These are phyloP conservation scores for Drosophila algonquin DNA, from an alignment of 2,888 invertebrate species.

Conservation along the genomic window DNA sequence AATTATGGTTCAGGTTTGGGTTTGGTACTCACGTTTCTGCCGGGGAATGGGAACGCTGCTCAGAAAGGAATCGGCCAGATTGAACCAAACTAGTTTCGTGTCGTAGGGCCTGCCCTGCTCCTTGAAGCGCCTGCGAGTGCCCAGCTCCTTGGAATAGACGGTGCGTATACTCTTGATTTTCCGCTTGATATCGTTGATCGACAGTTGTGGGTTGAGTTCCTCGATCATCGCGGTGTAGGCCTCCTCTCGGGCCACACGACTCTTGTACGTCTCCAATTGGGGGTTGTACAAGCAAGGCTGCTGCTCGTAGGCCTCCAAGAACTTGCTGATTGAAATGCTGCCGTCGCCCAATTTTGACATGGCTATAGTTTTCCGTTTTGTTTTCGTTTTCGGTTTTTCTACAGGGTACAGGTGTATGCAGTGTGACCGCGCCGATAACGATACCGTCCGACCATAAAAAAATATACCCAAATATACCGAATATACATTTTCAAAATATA, in stretches of 20 bases:
- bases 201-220: slow-evolving; percentile 74
- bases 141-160: slow-evolving; percentile 81
- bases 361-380: slow-evolving; percentile 1
- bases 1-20: neutral
- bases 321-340: slow-evolving; percentile 76
- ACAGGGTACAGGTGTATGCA: no score
- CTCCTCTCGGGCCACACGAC: slow-evolving; percentile 72
- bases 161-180: slow-evolving; percentile 83
- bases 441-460: no score
- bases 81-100: slow-evolving; percentile 81
- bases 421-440: no score
- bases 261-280: slow-evolving; percentile 76
- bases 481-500: no score
- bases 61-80: slow-evolving; percentile 75
- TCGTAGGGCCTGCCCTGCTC: slow-evolving; percentile 65
- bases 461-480: no score
- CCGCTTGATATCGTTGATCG: slow-evolving; percentile 78
- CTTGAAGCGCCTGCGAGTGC: slow-evolving; percentile 71
- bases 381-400: neutral
- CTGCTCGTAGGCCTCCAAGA: slow-evolving; percentile 77
- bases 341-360: slow-evolving; percentile 77
- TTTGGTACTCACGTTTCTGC: slow-evolving; percentile 56
- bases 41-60: slow-evolving; percentile 72
- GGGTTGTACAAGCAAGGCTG: slow-evolving; percentile 81
- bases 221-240: slow-evolving; percentile 77